phyloP scores from a whole-genome alignment of 2,113 vertebrate species.

The Cheirogaleus medius region DNA sequence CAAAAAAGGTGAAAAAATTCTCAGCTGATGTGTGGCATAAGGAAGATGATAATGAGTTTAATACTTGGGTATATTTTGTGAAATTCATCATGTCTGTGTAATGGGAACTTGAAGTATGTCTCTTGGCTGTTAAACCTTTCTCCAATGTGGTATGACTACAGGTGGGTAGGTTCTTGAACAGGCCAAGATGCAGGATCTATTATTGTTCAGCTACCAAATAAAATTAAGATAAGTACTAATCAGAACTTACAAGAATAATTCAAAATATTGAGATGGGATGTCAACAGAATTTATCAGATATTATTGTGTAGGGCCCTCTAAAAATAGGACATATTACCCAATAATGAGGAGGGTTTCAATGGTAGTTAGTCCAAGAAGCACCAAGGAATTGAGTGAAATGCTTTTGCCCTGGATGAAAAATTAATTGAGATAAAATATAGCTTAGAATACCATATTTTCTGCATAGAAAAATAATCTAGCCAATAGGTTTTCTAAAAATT shows the following conservation, averaged over 20 bases:
- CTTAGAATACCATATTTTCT: neutral
- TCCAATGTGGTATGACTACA: neutral
- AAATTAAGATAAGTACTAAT: neutral
- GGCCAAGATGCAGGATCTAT: neutral
- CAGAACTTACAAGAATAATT: neutral
- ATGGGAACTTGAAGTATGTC: neutral
- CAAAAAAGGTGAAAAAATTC: slow-evolving; percentile 30
- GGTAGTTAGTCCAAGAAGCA: neutral
- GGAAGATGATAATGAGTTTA: slow-evolving; percentile 51
- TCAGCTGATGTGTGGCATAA: slow-evolving; percentile 33
- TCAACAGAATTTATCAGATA: neutral
- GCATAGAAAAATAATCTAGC: neutral
- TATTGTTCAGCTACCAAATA: neutral
- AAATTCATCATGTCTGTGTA: neutral
- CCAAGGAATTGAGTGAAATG: neutral
- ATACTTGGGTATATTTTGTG: slow-evolving; percentile 3
- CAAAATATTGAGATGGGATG: neutral
- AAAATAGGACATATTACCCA: neutral
- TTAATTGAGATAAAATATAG: neutral
- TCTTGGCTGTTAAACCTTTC: neutral
- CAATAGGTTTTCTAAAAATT: neutral
- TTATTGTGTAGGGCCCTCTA: neutral
- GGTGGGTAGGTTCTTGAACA: neutral
- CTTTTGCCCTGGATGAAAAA: neutral
- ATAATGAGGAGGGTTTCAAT: neutral